These are phyloP conservation scores for Macrocentrus cingulum DNA, from an alignment of 1,140 invertebrate species.

Conservation along the genomic window DNA sequence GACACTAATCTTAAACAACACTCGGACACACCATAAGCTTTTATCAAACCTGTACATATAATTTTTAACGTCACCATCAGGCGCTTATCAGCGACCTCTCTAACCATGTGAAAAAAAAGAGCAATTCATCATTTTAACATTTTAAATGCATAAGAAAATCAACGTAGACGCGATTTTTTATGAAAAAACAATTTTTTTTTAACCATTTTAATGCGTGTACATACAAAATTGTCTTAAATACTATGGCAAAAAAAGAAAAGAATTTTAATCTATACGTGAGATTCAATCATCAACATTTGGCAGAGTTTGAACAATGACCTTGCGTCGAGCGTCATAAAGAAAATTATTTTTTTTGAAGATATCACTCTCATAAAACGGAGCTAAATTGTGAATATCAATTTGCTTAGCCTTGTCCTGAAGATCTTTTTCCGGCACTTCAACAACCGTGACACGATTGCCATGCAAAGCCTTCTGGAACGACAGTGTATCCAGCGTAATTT, in stretches of 20 bases:
- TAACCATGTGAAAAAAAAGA: no score
- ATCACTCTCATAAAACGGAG: slow-evolving; percentile 89
- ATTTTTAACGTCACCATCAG: no score
- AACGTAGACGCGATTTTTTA: no score
- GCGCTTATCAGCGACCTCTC: no score
- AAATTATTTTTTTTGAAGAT: slow-evolving; percentile 92
- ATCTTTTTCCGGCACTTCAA: slow-evolving; percentile 92
- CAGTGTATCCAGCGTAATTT: slow-evolving; percentile 89
- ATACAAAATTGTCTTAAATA: no score
- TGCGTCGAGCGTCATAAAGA: slow-evolving; percentile 79
- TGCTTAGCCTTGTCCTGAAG: slow-evolving; percentile 89
- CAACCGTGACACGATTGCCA: slow-evolving; percentile 69
- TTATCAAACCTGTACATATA: no score
- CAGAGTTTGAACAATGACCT: slow-evolving; percentile 82
- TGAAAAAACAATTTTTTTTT: no score
- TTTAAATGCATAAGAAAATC: no score
- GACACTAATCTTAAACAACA: no score
- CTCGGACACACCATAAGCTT: no score
- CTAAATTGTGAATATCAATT: slow-evolving; percentile 87
- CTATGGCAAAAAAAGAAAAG: neutral
- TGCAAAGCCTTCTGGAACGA: slow-evolving; percentile 83
- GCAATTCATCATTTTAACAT: no score
- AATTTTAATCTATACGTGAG: neutral
- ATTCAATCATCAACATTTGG: slow-evolving; percentile 57
- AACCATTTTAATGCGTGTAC: slow-evolving; percentile 1